A percentile compares a stretch with the other conserved stretches of the same genome.
Conservation (phyloP, 1,140 invertebrate species). For the Calliopsis andreniformis region DNA sequence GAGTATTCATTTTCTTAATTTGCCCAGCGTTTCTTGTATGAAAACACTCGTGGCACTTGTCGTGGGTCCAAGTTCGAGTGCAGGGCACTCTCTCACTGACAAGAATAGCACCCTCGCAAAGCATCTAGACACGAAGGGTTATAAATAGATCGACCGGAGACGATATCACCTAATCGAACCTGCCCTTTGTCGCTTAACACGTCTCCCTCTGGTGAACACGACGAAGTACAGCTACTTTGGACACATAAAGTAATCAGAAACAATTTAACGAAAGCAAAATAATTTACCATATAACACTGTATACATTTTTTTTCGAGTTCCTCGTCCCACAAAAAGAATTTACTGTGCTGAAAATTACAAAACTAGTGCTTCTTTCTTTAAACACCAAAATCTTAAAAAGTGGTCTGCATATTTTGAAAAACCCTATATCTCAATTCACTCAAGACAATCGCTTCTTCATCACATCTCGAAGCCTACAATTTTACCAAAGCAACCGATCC, state of each 20-base stretch:
- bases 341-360: too few species aligned
- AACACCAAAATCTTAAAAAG: too few species aligned
- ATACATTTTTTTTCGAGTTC: too few species aligned
- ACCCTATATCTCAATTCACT: too few species aligned
- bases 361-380: too few species aligned
- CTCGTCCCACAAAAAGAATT: too few species aligned
- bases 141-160: slow-evolving; percentile 58
- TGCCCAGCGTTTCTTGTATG: neutral
- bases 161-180: slow-evolving; percentile 50
- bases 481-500: too few species aligned
- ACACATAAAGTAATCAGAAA: neutral
- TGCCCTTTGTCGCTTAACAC: slow-evolving; percentile 41
- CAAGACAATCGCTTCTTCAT: too few species aligned
- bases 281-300: too few species aligned
- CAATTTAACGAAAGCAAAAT: neutral
- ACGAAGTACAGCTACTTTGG: neutral
- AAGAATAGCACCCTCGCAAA: slow-evolving; percentile 62
- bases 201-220: neutral
- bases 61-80: slow-evolving; percentile 43
- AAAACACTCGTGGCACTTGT: slow-evolving; percentile 46
- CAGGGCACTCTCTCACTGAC: slow-evolving; percentile 51
- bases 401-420: too few species aligned
- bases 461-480: too few species aligned
- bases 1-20: neutral
- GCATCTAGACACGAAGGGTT: slow-evolving; percentile 48